A percentile compares a stretch with the other conserved stretches of the same genome.
phyloP scores from a whole-genome alignment of 2,888 invertebrate genomes.

The Kryphioiulus occultus region DNA sequence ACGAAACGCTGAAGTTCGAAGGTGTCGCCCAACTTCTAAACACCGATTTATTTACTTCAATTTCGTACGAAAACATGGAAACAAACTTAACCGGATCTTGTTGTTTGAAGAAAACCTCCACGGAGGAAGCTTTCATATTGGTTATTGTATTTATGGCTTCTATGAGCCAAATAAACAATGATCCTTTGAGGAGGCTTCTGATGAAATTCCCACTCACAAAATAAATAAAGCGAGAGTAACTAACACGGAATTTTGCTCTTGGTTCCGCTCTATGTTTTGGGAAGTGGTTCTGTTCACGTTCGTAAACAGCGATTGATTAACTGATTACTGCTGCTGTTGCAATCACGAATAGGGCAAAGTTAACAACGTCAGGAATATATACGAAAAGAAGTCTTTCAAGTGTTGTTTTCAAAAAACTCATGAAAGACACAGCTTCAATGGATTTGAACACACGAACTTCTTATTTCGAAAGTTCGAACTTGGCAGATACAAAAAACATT shows the following conservation, averaged over 20 bases:
- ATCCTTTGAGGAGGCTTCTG: not conserved
- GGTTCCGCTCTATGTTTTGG: not conserved
- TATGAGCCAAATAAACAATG: not conserved
- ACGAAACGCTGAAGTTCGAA: not conserved
- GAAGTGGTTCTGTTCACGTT: not conserved
- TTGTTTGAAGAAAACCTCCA: no score
- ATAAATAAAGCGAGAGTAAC: not conserved
- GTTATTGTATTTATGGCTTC: not conserved
- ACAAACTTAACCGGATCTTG: not conserved
- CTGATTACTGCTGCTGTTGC: not conserved
- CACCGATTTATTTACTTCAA: not conserved
- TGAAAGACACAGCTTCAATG: not conserved
- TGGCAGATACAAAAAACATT: not conserved
- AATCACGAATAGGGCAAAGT: no score
- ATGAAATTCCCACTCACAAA: not conserved
- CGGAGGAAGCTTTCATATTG: no score
- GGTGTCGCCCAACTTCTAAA: not conserved
- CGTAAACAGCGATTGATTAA: not conserved
- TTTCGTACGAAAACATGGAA: not conserved
- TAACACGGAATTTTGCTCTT: not conserved
- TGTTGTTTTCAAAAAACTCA: not conserved
- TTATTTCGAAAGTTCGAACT: not conserved
- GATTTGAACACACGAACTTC: not conserved
- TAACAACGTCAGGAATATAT: not conserved
- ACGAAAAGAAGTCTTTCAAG: slow-evolving; percentile 5